These are phyloP conservation scores for Tortricodes alternella DNA, from an alignment of 2,888 invertebrate genomes.

Conservation along the genomic window DNA sequence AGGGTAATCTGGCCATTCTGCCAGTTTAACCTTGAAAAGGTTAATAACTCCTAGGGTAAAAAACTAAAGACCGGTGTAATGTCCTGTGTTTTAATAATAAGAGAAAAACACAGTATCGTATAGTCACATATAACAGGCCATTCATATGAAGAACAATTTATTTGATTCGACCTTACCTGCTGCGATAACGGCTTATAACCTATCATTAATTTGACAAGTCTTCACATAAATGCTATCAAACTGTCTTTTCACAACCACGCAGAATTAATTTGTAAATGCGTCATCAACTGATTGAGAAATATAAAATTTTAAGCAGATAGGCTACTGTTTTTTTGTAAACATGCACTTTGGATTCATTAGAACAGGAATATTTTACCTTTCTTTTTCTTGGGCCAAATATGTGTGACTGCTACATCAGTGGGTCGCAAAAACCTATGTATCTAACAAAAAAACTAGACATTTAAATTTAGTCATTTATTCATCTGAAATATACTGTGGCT, in stretches of 20 bases:
- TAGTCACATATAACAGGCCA: background rate
- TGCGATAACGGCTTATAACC: constrained; percentile 14
- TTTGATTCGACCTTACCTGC: constrained; percentile 20
- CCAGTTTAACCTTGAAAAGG: constrained; percentile 17
- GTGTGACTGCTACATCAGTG: too few species aligned
- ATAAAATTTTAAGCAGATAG: constrained; percentile 10
- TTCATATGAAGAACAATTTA: constrained; percentile 11
- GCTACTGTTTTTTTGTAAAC: too few species aligned
- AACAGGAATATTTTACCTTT: too few species aligned
- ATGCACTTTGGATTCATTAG: too few species aligned
- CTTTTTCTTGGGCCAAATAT: too few species aligned
- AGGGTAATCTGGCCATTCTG: background rate
- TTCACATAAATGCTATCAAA: background rate
- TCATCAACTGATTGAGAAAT: background rate
- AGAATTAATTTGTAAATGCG: background rate
- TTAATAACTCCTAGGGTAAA: constrained; percentile 17
- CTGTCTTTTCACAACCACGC: background rate
- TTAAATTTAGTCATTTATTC: too few species aligned
- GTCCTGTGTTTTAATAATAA: constrained; percentile 3
- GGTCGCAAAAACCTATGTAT: too few species aligned
- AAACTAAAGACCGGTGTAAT: constrained; percentile 21
- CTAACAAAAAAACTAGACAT: too few species aligned
- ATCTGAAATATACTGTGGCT: too few species aligned
- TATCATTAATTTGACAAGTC: constrained; percentile 11
- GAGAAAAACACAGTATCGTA: background rate